Conservation (phyloP, 23 tunicate genomes). For the Pegea sp. region DNA sequence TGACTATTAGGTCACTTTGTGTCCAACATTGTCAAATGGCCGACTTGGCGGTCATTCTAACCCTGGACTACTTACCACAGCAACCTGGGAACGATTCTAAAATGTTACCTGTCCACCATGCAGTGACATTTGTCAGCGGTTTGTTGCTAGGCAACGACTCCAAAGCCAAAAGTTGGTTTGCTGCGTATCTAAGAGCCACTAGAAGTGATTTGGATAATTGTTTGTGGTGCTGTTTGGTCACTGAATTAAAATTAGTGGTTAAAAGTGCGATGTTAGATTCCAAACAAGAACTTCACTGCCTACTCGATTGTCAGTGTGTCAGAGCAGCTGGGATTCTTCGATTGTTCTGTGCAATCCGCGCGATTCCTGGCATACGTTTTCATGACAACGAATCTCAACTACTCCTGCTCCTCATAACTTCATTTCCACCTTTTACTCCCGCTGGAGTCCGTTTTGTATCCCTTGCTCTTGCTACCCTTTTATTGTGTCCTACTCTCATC, state of each 20-base stretch:
- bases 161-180: slow-evolving; percentile 64
- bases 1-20: slow-evolving; percentile 16
- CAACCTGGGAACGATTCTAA: neutral
- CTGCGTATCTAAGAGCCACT: slow-evolving; percentile 26
- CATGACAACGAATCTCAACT: slow-evolving; percentile 46
- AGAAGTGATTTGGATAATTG: slow-evolving; percentile 19
- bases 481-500: slow-evolving; percentile 54
- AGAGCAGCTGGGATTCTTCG: slow-evolving; percentile 56
- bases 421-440: slow-evolving; percentile 81
- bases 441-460: slow-evolving; percentile 72
- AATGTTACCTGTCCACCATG: slow-evolving; percentile 29
- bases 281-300: too few relatives aligned
- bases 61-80: slow-evolving; percentile 6
- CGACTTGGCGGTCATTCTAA: slow-evolving; percentile 32
- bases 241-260: slow-evolving; percentile 26
- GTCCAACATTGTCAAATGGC: slow-evolving; percentile 55
- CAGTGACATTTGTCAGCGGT: slow-evolving; percentile 73
- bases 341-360: slow-evolving; percentile 62
- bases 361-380: slow-evolving; percentile 55
- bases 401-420: slow-evolving; percentile 42
- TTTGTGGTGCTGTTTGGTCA: slow-evolving; percentile 19
- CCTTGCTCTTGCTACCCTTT: slow-evolving; percentile 57
- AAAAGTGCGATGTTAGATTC: too few relatives aligned
- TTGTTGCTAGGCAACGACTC: slow-evolving; percentile 56
- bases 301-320: slow-evolving; percentile 48